These are phyloP conservation scores for Xyliphius kryptos DNA, from an alignment of 2,113 vertebrate genomes.

Conservation along the genomic window DNA sequence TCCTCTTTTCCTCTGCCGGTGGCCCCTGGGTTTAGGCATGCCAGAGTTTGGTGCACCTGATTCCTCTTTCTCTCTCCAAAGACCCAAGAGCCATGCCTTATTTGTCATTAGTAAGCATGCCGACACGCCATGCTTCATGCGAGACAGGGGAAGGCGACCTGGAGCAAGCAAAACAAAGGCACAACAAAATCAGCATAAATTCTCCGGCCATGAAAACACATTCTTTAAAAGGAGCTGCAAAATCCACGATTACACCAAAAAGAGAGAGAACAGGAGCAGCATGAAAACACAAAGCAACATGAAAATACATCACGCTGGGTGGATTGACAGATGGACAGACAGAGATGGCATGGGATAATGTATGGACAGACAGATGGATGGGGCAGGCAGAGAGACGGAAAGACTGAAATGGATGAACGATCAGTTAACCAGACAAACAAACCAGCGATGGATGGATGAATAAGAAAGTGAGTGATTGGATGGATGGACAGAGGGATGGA, in stretches of 20 bases:
- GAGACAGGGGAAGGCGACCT: conserved; percentile 37
- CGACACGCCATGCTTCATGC: conserved; percentile 47
- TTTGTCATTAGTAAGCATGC: conserved; percentile 67
- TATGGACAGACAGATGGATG: no score
- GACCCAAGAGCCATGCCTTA: conserved; percentile 50
- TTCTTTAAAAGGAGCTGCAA: conserved; percentile 33
- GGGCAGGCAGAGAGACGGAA: no score
- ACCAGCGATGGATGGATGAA: no score
- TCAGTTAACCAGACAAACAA: no score
- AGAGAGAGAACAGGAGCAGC: not conserved
- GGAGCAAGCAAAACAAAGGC: conserved; percentile 45
- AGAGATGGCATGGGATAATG: not conserved
- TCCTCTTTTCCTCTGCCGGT: conserved; percentile 48
- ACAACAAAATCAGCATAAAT: conserved; percentile 57
- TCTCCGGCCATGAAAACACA: conserved; percentile 33
- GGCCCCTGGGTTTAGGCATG: conserved; percentile 54
- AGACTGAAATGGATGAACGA: no score
- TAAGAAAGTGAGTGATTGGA: no score
- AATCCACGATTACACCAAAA: conserved; percentile 17
- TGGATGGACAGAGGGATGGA: no score
- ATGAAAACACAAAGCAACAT: not conserved
- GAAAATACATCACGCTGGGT: not conserved
- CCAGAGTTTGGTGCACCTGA: conserved; percentile 56
- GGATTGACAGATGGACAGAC: not conserved
- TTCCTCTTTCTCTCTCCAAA: conserved; percentile 56